Evolutionary conservation across 1,140 invertebrate genomes (phyloP).

Genomic region (Micrasema minimum): DNA sequence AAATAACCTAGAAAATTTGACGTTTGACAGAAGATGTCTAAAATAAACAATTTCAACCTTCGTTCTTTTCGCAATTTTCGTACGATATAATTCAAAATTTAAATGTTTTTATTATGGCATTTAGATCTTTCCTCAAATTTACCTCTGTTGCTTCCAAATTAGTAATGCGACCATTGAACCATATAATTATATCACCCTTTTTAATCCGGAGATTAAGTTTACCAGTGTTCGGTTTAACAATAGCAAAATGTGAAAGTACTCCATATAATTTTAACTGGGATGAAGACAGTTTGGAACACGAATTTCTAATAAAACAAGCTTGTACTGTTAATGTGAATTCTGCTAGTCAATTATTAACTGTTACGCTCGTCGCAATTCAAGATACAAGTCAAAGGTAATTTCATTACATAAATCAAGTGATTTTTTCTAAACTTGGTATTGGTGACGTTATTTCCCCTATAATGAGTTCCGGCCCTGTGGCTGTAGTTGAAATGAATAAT

Average conservation of each 20-base stretch:
- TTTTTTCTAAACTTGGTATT: not conserved
- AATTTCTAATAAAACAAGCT: constrained; percentile 64
- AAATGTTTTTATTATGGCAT: constrained; percentile 10
- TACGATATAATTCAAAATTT: not conserved
- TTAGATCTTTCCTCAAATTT: constrained; percentile 17
- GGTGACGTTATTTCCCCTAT: not conserved
- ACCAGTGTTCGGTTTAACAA: constrained; percentile 21
- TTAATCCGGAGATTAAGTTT: constrained; percentile 9
- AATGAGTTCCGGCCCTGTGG: no score
- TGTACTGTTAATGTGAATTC: constrained; percentile 65
- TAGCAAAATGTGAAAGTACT: constrained; percentile 37
- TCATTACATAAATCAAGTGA: not conserved
- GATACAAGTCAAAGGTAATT: constrained; percentile 64
- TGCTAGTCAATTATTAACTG: constrained; percentile 63
- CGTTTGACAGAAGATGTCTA: constrained; percentile 4
- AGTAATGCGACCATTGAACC: constrained; percentile 2
- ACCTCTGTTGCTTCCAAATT: not conserved
- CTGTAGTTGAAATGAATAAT: no score
- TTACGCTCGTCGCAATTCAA: constrained; percentile 64
- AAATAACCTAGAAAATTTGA: not conserved
- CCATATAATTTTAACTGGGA: constrained; percentile 43
- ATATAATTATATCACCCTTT: not conserved
- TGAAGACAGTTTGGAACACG: constrained; percentile 55
- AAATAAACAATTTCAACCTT: not conserved
- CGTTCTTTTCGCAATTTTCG: no score